Evolutionary conservation across 2,888 invertebrate genomes (phyloP), one percentile per base, ranked within the genome.

Genomic region (Andrena flavipes): DNA sequence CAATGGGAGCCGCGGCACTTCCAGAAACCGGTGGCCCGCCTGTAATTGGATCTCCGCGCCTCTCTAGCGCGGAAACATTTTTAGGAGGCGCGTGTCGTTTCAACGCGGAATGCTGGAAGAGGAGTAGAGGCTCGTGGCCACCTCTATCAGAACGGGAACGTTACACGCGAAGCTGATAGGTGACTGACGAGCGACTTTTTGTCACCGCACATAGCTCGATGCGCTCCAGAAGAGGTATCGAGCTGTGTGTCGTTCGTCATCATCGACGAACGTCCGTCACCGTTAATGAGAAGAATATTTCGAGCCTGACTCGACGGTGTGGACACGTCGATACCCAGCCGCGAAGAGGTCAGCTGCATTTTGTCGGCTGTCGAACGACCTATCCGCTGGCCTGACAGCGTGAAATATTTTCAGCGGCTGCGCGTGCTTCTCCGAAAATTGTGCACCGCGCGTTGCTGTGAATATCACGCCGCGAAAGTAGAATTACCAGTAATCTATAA

Each of bases 221-320:
- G 64, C 80, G 35, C 54, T 65, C 56, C 26, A 54, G 30, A 56
- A 30, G n/a, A 48, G 59, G 26, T n/a, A 33, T 56, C 42, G 26
- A 62, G 26, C 29, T 30, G 65, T 62, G 23, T 63, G 51, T 65
- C 68, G 35, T 68, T 33, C 33, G 35, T 26, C 54, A 48, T 59
- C 60, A 60, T 71, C 70, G 56, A 48, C 60, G 35, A 13, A 30
- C 60, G 56, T 71, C 70, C 60, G 54, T 48, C 65, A 23, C n/a
- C 30, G 49, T 80, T 76, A 80, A 80, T 54, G 72, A 62, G 67
- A 23, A 60, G 51, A 33, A 80, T 49, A 29, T 54, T 62, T 67
- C 20, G 33, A 10, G 51, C 20, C 20, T 3, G 29, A 35, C 60
- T 20, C 35, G 72, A 67, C 72, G 59, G 23, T 33, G 75, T 48